These are phyloP conservation scores for Drosophila tripunctata DNA, from an alignment of 2,888 invertebrate genomes.

Conservation along the genomic window DNA sequence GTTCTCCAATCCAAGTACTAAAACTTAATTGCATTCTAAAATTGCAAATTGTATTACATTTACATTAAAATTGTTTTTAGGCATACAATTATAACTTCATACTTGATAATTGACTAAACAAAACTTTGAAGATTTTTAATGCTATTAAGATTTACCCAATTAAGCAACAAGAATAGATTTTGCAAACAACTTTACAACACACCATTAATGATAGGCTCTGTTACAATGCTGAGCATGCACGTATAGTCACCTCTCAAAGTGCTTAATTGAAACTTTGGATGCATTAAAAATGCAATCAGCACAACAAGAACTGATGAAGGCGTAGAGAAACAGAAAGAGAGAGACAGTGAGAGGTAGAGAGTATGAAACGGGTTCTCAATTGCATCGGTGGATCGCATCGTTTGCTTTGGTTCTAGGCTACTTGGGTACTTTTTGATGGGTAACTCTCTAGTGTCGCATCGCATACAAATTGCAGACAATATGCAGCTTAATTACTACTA, in stretches of 20 bases:
- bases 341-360: conserved; percentile 6
- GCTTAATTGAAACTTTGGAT: conserved; percentile 71
- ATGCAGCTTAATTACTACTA: conserved; percentile 83
- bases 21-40: too few relatives aligned
- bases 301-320: conserved; percentile 41
- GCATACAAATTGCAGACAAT: conserved; percentile 82
- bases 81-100: too few relatives aligned
- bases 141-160: too few relatives aligned
- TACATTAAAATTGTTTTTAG: too few relatives aligned
- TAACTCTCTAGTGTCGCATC: conserved; percentile 51
- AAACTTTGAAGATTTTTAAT: too few relatives aligned
- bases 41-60: too few relatives aligned
- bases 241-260: conserved; percentile 13
- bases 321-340: not conserved
- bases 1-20: too few relatives aligned
- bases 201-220: not conserved
- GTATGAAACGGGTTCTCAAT: conserved; percentile 52
- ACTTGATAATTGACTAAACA: too few relatives aligned
- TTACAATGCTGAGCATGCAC: conserved; percentile 5
- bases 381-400: conserved; percentile 61
- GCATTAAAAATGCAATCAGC: conserved; percentile 76
- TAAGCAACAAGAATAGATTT: too few relatives aligned
- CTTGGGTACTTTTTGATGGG: conserved; percentile 31
- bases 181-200: too few relatives aligned
- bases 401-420: conserved; percentile 40